These are phyloP conservation scores for Prionailurus bengalensis DNA, from an alignment of 2,113 vertebrate genomes.

Conservation along the genomic window DNA sequence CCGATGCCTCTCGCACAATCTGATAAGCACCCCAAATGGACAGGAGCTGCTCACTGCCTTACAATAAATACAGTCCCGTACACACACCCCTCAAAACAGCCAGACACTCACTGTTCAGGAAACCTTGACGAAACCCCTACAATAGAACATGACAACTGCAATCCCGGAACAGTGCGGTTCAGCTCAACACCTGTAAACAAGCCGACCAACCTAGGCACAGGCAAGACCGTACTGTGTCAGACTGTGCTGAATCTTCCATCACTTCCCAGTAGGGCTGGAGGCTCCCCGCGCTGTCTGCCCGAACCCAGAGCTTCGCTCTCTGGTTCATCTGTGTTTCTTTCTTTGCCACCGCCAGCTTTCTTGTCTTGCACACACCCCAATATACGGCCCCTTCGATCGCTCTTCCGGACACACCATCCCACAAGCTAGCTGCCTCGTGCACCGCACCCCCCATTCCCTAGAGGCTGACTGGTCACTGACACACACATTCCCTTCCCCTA, in stretches of 20 bases:
- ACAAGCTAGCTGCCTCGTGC: conserved; percentile 43
- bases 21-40: conserved; percentile 16
- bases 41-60: neutral
- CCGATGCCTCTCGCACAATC: neutral
- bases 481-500: conserved; percentile 65
- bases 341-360: conserved; percentile 35
- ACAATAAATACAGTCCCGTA: neutral
- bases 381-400: neutral
- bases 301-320: conserved; percentile 27
- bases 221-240: neutral
- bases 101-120: conserved; percentile 25
- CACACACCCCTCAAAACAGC: neutral
- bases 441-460: conserved; percentile 46
- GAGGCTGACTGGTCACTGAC: conserved; percentile 66
- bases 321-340: neutral
- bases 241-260: neutral
- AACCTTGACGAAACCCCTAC: conserved; percentile 62
- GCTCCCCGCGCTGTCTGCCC: neutral
- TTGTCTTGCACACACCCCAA: neutral
- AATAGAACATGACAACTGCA: conserved; percentile 1
- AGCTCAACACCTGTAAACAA: conserved; percentile 36
- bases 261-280: neutral
- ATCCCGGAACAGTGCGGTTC: conserved; percentile 31
- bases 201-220: neutral
- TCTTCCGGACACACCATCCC: conserved; percentile 48